Evolutionary conservation across 2,888 invertebrate genomes (phyloP).

Genomic region (Polydrusus pterygomalis): DNA sequence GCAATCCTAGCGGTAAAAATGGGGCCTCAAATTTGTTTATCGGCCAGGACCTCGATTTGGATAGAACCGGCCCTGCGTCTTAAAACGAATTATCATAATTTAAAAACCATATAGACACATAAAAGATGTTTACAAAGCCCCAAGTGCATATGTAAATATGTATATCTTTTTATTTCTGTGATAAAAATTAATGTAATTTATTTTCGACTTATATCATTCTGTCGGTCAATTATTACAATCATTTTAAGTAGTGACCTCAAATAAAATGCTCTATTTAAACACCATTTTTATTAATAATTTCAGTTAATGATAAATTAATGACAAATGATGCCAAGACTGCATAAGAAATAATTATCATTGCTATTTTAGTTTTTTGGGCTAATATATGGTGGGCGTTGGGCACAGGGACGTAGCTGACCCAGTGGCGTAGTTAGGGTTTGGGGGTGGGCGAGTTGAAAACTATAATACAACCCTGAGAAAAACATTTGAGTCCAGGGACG

Average conservation of each 20-base stretch:
- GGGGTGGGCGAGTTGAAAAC: too few species aligned
- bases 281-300: slow-evolving; percentile 40
- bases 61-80: not conserved
- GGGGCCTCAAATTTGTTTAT: too few species aligned
- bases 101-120: slow-evolving; percentile 40
- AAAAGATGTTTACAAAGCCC: slow-evolving; percentile 41
- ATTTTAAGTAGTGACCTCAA: slow-evolving; percentile 39
- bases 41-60: too few species aligned
- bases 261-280: slow-evolving; percentile 40
- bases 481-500: too few species aligned
- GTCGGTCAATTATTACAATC: slow-evolving; percentile 30
- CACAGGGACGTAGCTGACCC: too few species aligned
- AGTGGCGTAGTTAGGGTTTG: too few species aligned
- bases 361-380: too few species aligned
- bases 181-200: slow-evolving; percentile 36
- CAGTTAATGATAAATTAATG: slow-evolving; percentile 5
- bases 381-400: too few species aligned
- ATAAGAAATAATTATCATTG: too few species aligned
- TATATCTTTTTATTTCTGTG: slow-evolving; percentile 26
- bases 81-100: slow-evolving; percentile 37
- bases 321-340: not conserved
- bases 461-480: too few species aligned
- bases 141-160: slow-evolving; percentile 15
- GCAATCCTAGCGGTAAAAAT: too few species aligned
- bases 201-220: not conserved